Conservation (phyloP, 37 sponge, comb jelly and placozoan genomes). For the Chondrosia reniformis region DNA sequence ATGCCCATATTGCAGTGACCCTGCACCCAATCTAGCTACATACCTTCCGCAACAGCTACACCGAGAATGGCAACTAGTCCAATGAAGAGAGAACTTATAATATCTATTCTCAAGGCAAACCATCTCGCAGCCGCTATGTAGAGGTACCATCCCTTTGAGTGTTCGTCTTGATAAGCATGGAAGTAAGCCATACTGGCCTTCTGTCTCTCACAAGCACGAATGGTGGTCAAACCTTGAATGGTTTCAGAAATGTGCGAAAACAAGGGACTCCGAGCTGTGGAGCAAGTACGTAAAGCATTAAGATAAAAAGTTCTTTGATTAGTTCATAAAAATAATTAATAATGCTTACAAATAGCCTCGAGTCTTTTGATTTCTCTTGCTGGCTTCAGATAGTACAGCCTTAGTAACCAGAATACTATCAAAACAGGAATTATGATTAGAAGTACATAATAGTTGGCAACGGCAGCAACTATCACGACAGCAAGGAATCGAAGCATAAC, state of each 20-base stretch:
- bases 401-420: slow-evolving; percentile 27
- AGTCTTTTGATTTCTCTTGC: slow-evolving; percentile 72
- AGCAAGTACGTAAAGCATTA: background rate
- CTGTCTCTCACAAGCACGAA: slow-evolving; percentile 50
- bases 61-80: slow-evolving; percentile 48
- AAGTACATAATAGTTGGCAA: slow-evolving; percentile 49
- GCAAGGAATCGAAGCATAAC: slow-evolving; percentile 36
- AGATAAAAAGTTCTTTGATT: background rate
- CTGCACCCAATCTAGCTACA: background rate
- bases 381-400: slow-evolving; percentile 63
- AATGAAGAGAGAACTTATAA: slow-evolving; percentile 43
- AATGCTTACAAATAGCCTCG: slow-evolving; percentile 69
- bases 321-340: too few relatives aligned
- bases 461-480: slow-evolving; percentile 39
- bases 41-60: slow-evolving; percentile 36
- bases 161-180: slow-evolving; percentile 44
- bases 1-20: background rate
- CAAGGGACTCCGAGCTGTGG: slow-evolving; percentile 83
- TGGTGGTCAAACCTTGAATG: slow-evolving; percentile 72
- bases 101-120: slow-evolving; percentile 73
- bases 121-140: slow-evolving; percentile 61
- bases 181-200: slow-evolving; percentile 21
- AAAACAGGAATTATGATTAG: slow-evolving; percentile 36
- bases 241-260: slow-evolving; percentile 78
- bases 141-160: slow-evolving; percentile 62